These are phyloP conservation scores for Micropoecilia bifurca DNA, from an alignment of 2,797 vertebrate species.

Conservation along the genomic window DNA sequence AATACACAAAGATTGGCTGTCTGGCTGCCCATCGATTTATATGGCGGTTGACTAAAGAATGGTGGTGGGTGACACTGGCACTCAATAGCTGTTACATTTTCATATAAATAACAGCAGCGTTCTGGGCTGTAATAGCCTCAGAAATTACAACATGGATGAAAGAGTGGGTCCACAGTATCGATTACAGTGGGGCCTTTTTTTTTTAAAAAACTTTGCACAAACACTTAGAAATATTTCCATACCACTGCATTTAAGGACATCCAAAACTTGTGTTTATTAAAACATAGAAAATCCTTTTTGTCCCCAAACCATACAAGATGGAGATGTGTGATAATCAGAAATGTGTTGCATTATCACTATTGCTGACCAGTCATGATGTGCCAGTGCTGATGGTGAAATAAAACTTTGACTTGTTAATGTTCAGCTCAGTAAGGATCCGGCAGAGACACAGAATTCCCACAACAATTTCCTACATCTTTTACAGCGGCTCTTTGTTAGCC, in stretches of 20 bases:
- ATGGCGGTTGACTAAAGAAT: constrained; percentile 61
- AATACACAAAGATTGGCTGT: constrained; percentile 63
- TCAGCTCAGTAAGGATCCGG: constrained; percentile 52
- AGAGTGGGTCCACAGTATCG: constrained; percentile 34
- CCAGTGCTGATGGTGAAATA: constrained; percentile 47
- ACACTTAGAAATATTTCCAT: constrained; percentile 1
- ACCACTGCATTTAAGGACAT: not conserved
- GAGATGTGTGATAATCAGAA: constrained; percentile 1
- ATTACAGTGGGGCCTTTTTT: constrained; percentile 33
- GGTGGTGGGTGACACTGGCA: constrained; percentile 40
- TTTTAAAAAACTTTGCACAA: constrained; percentile 16
- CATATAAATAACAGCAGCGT: constrained; percentile 73
- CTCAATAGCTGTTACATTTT: constrained; percentile 75
- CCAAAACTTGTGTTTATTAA: not conserved
- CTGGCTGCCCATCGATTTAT: constrained; percentile 69
- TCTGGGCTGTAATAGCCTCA: constrained; percentile 68
- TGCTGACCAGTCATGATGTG: constrained; percentile 39
- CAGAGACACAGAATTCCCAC: constrained; percentile 70
- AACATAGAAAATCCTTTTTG: not conserved
- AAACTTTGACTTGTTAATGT: constrained; percentile 51
- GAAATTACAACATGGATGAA: constrained; percentile 54
- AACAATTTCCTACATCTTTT: constrained; percentile 71
- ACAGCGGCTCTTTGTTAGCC: constrained; percentile 61
- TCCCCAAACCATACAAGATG: not conserved
- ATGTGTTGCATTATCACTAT: not conserved